Conservation (phyloP, 1,140 invertebrate species). For the Aphidius gifuensis region DNA sequence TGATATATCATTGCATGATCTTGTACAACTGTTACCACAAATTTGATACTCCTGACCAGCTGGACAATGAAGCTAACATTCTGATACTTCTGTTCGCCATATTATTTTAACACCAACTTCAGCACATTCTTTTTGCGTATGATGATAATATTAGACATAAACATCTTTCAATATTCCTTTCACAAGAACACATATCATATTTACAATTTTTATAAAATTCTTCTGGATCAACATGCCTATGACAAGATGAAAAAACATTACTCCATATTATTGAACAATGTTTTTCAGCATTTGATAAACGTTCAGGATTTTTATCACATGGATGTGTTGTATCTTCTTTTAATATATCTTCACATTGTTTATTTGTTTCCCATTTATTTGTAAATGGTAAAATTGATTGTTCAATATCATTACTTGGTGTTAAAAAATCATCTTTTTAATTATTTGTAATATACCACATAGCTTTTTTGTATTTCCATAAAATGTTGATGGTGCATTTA, state of each 20-base stretch:
- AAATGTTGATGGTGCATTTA: slow-evolving; percentile 74
- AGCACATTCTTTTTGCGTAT: slow-evolving; percentile 78
- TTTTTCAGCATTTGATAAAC: slow-evolving; percentile 65
- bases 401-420: slow-evolving; percentile 79
- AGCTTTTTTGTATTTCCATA: slow-evolving; percentile 66
- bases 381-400: slow-evolving; percentile 73
- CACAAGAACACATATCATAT: slow-evolving; percentile 84
- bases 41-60: slow-evolving; percentile 74
- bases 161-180: slow-evolving; percentile 63
- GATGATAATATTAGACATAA: slow-evolving; percentile 76
- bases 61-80: slow-evolving; percentile 76
- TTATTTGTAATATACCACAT: slow-evolving; percentile 84
- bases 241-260: slow-evolving; percentile 72
- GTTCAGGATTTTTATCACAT: slow-evolving; percentile 69
- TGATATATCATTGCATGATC: slow-evolving; percentile 42
- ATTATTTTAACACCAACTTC: slow-evolving; percentile 66
- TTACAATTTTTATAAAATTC: slow-evolving; percentile 77
- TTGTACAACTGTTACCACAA: slow-evolving; percentile 61
- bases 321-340: slow-evolving; percentile 61
- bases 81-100: slow-evolving; percentile 73
- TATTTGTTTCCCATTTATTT: slow-evolving; percentile 83
- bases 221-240: slow-evolving; percentile 74
- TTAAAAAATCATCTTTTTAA: slow-evolving; percentile 85
- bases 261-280: slow-evolving; percentile 68
- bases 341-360: slow-evolving; percentile 64